These are phyloP conservation scores for Argyra leucocephala DNA, from an alignment of 2,888 invertebrate species.

Conservation along the genomic window DNA sequence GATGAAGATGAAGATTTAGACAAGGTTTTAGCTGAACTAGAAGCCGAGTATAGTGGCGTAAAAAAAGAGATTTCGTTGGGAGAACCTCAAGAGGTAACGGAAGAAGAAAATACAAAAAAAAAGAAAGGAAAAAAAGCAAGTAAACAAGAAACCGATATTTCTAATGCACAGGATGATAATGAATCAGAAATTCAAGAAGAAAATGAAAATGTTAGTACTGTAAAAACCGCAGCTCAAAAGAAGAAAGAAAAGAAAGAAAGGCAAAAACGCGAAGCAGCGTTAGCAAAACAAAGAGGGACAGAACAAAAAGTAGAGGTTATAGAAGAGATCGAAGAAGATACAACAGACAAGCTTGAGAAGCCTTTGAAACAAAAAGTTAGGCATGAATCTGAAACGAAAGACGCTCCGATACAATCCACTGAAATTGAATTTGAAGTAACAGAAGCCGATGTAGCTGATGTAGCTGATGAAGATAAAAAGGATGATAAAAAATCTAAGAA, in stretches of 20 bases:
- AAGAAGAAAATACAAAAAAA: conserved; percentile 35
- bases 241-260: conserved; percentile 83
- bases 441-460: conserved; percentile 27
- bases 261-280: conserved; percentile 59
- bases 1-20: conserved; percentile 67
- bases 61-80: conserved; percentile 45
- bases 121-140: conserved; percentile 30
- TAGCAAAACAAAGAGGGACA: conserved; percentile 36
- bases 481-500: conserved; percentile 36
- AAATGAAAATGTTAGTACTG: conserved; percentile 50
- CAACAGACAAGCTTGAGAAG: conserved; percentile 43
- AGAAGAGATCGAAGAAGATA: conserved; percentile 35
- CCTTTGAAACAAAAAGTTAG: conserved; percentile 35
- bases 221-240: conserved; percentile 78
- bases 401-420: conserved; percentile 24
- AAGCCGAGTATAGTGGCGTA: conserved; percentile 66
- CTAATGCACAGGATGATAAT: conserved; percentile 28
- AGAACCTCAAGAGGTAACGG: conserved; percentile 34
- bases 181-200: conserved; percentile 45
- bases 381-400: conserved; percentile 22
- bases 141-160: conserved; percentile 18
- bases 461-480: conserved; percentile 32
- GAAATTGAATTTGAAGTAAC: conserved; percentile 21
- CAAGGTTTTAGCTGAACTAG: conserved; percentile 67
- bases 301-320: conserved; percentile 40